A percentile compares a stretch with the other conserved stretches of the same genome.
Evolutionary conservation across 2,797 vertebrate genomes (phyloP).

Genomic region (Acrocephalus scirpaceus): DNA sequence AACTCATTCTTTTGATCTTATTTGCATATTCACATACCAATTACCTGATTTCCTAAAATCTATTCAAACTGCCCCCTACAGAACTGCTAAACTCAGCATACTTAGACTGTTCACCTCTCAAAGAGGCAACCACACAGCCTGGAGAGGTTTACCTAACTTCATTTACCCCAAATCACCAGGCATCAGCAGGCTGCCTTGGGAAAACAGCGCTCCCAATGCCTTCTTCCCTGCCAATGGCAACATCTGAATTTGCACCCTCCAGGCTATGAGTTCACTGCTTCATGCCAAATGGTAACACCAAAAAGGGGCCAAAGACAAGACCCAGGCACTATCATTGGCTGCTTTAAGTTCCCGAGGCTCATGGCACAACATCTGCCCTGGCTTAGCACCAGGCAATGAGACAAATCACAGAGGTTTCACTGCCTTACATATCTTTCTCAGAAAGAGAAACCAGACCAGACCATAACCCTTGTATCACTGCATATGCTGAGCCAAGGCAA

Average conservation of each 20-base stretch:
- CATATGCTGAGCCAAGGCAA: background rate
- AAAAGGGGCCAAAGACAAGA: background rate
- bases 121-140: background rate
- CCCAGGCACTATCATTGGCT: background rate
- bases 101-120: background rate
- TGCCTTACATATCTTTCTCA: background rate
- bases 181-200: background rate
- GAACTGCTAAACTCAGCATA: background rate
- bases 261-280: background rate
- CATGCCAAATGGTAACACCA: background rate
- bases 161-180: background rate
- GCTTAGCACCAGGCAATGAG: background rate
- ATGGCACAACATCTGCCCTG: background rate
- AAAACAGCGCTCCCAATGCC: background rate
- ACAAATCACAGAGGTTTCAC: background rate
- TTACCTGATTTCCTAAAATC: background rate
- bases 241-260: background rate
- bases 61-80: background rate
- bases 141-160: background rate
- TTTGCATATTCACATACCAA: background rate
- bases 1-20: background rate
- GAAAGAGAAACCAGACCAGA: slow-evolving; percentile 7
- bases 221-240: background rate
- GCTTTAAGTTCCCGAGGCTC: background rate
- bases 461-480: background rate